Evolutionary conservation across 2,113 vertebrate genomes (phyloP).

Genomic region (Oncorhynchus keta): DNA sequence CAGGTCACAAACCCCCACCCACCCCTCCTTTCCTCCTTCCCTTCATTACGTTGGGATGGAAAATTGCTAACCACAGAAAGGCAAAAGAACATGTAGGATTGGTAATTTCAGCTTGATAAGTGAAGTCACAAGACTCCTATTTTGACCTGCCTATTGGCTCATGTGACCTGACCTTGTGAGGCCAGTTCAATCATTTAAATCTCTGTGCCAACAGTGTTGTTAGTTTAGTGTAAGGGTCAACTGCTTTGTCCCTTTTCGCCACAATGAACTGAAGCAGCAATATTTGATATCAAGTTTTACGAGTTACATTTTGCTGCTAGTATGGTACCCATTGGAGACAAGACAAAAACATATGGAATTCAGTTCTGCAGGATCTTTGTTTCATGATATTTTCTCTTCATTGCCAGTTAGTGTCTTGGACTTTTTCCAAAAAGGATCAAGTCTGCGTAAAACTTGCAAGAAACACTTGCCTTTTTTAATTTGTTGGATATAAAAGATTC

Average conservation of each 20-base stretch:
- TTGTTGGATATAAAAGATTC: slow-evolving; percentile 62
- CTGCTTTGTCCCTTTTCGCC: not conserved
- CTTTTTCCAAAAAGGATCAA: slow-evolving; percentile 31
- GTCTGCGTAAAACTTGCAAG: slow-evolving; percentile 10
- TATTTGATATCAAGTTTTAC: not conserved
- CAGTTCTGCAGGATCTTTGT: not conserved
- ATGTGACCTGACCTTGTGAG: not conserved
- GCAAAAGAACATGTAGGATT: slow-evolving; percentile 16
- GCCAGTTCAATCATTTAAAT: not conserved
- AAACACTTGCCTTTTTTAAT: slow-evolving; percentile 59
- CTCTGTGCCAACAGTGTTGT: not conserved
- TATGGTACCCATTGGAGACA: not conserved
- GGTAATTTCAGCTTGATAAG: slow-evolving; percentile 16
- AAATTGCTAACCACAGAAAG: slow-evolving; percentile 5
- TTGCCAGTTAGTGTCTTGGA: slow-evolving; percentile 1
- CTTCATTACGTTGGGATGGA: not conserved
- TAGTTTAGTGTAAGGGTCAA: not conserved
- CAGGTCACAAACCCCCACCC: slow-evolving; percentile 2
- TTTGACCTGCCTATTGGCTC: not conserved
- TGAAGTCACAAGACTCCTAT: not conserved
- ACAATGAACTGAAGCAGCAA: not conserved
- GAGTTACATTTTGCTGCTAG: not conserved
- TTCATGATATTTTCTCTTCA: not conserved
- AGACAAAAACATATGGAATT: not conserved
- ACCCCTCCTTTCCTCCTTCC: not conserved